Evolutionary conservation across 2,888 invertebrate genomes (phyloP), one percentile per base, ranked within the genome.

Genomic region (Epistrophe eligans): DNA sequence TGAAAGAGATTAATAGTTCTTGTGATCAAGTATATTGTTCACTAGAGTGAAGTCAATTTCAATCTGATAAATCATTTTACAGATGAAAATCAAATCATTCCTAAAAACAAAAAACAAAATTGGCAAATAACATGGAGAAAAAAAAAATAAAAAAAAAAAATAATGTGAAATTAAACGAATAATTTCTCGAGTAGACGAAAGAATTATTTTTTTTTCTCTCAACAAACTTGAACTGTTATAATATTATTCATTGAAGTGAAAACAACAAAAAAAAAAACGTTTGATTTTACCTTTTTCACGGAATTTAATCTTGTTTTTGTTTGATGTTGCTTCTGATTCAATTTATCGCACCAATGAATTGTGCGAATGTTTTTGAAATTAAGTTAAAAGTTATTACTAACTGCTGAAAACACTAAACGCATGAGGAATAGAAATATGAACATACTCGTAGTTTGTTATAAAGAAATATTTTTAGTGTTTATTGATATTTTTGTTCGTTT

Each of bases 11-110:
- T 64, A 32, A 64, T 64, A 64, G 64, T 70, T 72, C 38, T 71
- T 62, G 32, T 62, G 15, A 62, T 71, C 70, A 71, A 79, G 71
- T 35, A 35, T 9, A 62, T 58, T 58, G 38, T 70, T 77, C 52
- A 71, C 19, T n/a, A 24, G 45, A 71, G n/a, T 71, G 35, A 52
- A 64, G 45, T 64, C 64, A 55, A 72, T 64, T 79, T 38, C 19
- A 38, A 57, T 64, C 48, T 66, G 66, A 58, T 79, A 73, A 67
- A 45, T 79, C 72, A 73, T 57, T 11, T 15, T 24, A 57, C 19
- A 73, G 15, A 66, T 50, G 50, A n/a, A 58, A 73, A 73, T 67
- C 50, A 73, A 73, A 73, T 73, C 43, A 40, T 17, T 11, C 32
- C n/a, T 32, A 7, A 11, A 17, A 17, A 38, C 11, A 58, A 35